Evolutionary conservation across 1,140 invertebrate species (phyloP), one percentile per base, ranked within the genome.

Genomic region (Holotrichia oblita): DNA sequence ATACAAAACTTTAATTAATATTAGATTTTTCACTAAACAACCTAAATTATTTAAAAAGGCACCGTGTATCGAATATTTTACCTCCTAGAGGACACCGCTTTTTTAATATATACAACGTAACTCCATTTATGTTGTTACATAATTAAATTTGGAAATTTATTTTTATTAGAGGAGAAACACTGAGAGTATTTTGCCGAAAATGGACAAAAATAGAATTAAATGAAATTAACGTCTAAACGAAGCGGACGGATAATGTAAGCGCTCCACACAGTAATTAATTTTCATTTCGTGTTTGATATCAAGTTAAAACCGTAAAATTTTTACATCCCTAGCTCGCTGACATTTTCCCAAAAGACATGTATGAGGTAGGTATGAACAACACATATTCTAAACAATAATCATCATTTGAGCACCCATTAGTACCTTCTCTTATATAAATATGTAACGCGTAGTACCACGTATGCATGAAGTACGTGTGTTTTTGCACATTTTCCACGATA

Each of bases 151-250:
- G 7, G 48, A 55, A 55, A 55, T 55, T 55, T 55, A 55, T 55
- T 55, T 55, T 14, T n/a, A 55, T 55, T 55, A 55, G 14, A 17
- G 3, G 48, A n/a, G 17, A 55, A 55, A 1, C 17, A 34, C 48
- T 12, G 17, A 55, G 17, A 6, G 48, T n/a, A 55, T n/a, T 14
- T 55, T 48, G 44, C 48, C 12, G 3, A 34, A 55, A 55, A n/a
- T 55, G 48, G 17, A 55, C 17, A 55, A 55, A 55, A 55, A 17
- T 55, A 55, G 48, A 55, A 55, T 55, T 12, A 55, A n/a, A 17
- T 55, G 17, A 55, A 55, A 55, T 55, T 55, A 55, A 55, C 48
- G 48, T 6, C 48, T 55, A 55, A 55, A 55, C 48, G 48, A 55
- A 55, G 48, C 48, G 17, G 14, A 55, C 48, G 17, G 48, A 55